Evolutionary conservation across 2,797 vertebrate species (phyloP), one percentile per base, ranked within the genome.

Genomic region (Otolemur crassicaudatus): DNA sequence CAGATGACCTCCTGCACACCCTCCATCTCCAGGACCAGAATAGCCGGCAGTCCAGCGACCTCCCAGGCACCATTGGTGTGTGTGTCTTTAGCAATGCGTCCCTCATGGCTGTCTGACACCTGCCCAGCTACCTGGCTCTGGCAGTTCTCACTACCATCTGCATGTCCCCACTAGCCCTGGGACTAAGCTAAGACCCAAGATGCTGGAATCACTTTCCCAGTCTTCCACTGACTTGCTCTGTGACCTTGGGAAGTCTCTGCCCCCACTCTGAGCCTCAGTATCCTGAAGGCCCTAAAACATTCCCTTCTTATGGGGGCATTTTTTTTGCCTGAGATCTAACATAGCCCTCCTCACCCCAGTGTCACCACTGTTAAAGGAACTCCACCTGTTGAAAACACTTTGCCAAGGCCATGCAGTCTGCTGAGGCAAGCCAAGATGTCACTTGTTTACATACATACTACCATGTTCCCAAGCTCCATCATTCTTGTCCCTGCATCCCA

Each of bases 11-110:
- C 81, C 97, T 99, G 93, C 99, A 99, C 98, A 99, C 99, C 0
- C 96, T 99, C 60, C 99, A 99, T 46, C 99, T 99, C 93, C 99
- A 98, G 86, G 99, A 99, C 98, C 99, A 98, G 88, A 98, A 98
- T 0, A 98, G 98, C 94, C 98, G 85, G 58, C 98, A 98, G 25
- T 98, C 98, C 73, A 99, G 98, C 0, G 99, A 99, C 86, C 98
- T 99, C 29, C 98, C 99, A 0, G 99, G 99, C 20, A 99, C 99
- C 4, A 40, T 99, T 0, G 98, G 98, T 0, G 97, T 99, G 34
- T 96, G 83, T 1, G 16, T 99, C 67, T 94, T 98, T 91, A 99
- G 99, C 97, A 99, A 99, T 77, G 96, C 97, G 5, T 90, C 98
- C 92, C 99, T 99, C 97, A 99, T 98, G 37, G 98, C 98, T 0